These are phyloP conservation scores for Melanotaenia parkinsoni DNA, from an alignment of 2,797 vertebrate genomes.

Conservation along the genomic window DNA sequence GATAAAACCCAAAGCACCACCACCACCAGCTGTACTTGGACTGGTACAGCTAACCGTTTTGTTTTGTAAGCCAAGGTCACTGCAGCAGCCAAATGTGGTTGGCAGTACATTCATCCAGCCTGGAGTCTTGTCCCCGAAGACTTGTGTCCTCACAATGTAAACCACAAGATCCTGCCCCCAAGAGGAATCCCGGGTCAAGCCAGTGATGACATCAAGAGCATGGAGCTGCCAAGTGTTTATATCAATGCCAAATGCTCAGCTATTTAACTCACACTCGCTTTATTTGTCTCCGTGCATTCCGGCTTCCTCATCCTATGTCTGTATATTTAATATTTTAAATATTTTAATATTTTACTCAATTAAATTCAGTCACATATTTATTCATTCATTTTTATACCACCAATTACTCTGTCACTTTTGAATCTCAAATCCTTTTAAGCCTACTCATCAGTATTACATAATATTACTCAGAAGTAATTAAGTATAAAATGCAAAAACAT, in stretches of 20 bases:
- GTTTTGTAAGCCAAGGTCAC: constrained; percentile 56
- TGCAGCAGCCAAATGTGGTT: constrained; percentile 42
- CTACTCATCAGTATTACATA: constrained; percentile 18
- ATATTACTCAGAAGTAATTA: neutral
- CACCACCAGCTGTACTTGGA: neutral
- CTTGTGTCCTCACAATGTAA: constrained; percentile 33
- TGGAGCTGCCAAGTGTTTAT: constrained; percentile 48
- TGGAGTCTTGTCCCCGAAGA: constrained; percentile 36
- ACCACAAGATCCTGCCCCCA: constrained; percentile 35
- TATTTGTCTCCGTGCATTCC: constrained; percentile 32
- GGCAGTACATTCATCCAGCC: constrained; percentile 37
- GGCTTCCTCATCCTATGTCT: constrained; percentile 24
- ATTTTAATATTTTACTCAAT: constrained; percentile 7
- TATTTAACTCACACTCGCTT: constrained; percentile 40
- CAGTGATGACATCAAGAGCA: constrained; percentile 40
- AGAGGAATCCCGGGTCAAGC: constrained; percentile 43
- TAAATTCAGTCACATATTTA: constrained; percentile 12
- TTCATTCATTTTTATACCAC: neutral
- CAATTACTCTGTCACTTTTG: constrained; percentile 2
- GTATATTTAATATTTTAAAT: constrained; percentile 36
- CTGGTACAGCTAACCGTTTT: neutral
- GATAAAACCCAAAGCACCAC: constrained; percentile 6
- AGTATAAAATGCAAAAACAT: too few relatives aligned
- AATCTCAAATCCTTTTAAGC: neutral
- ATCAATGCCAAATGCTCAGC: constrained; percentile 38